phyloP scores from a whole-genome alignment of 1,140 invertebrate species.

The Cryptotermes secundus region DNA sequence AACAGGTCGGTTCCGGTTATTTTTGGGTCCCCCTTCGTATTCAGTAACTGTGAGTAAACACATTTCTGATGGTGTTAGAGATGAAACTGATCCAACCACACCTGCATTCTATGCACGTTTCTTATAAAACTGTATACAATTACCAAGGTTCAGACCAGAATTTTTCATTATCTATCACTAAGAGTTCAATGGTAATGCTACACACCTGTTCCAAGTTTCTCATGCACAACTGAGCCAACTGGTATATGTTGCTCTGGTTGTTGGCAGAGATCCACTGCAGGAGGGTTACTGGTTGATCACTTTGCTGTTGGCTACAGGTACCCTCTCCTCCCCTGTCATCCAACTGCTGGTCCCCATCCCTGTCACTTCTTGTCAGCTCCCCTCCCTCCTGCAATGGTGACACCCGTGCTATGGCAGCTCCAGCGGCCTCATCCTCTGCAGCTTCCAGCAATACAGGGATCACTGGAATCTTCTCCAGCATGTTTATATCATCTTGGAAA shows the following conservation, averaged over 20 bases:
- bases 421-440: background rate
- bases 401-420: background rate
- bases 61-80: no score
- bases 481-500: conserved; percentile 72
- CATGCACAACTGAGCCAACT: conserved; percentile 74
- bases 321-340: conserved; percentile 37
- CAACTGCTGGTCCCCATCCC: conserved; percentile 26
- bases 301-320: conserved; percentile 32
- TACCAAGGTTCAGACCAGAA: no score
- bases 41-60: no score
- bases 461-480: conserved; percentile 78
- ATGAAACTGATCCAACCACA: no score
- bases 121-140: no score
- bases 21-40: no score
- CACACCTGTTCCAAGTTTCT: conserved; percentile 49
- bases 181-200: no score
- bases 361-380: background rate
- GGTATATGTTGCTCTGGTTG: conserved; percentile 76
- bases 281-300: conserved; percentile 53
- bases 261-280: conserved; percentile 82
- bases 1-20: no score
- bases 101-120: no score
- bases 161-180: background rate
- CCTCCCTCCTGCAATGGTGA: background rate
- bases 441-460: conserved; percentile 64